Percentiles rank a stretch among this genome's conserved stretches.
phyloP scores from a whole-genome alignment of 2,888 invertebrate genomes.

The Tethea ocularis region DNA sequence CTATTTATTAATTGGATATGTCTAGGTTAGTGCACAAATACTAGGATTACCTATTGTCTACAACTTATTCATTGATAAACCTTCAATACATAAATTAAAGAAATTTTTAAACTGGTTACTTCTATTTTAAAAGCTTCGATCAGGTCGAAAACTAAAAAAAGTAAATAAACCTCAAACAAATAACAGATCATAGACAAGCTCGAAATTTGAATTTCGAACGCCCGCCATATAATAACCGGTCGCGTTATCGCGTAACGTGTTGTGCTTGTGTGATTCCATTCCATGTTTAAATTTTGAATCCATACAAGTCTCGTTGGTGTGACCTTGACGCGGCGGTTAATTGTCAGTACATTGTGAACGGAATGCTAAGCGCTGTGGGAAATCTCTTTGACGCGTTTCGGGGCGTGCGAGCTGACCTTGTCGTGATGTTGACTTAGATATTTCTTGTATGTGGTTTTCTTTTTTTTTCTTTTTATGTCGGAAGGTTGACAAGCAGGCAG shows the following conservation, averaged over 20 bases:
- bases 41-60: no score
- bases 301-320: slow-evolving; percentile 24
- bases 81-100: no score
- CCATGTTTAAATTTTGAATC: slow-evolving; percentile 33
- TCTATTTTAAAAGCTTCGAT: no score
- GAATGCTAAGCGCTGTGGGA: slow-evolving; percentile 7
- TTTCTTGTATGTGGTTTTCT: background rate
- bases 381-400: slow-evolving; percentile 1
- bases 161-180: background rate
- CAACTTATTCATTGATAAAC: no score
- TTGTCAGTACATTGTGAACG: slow-evolving; percentile 2
- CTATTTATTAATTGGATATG: no score
- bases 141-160: background rate
- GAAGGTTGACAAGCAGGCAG: no score
- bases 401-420: slow-evolving; percentile 5
- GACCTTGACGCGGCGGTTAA: slow-evolving; percentile 27
- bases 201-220: slow-evolving; percentile 16
- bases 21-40: no score
- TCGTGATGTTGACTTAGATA: background rate
- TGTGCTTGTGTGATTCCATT: slow-evolving; percentile 16
- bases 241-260: slow-evolving; percentile 34
- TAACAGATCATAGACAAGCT: background rate
- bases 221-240: slow-evolving; percentile 18
- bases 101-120: no score
- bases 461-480: no score